Percentiles rank a stretch among this genome's conserved stretches.
phyloP scores from a whole-genome alignment of 2,113 vertebrate species.

The Sardina pilchardus region DNA sequence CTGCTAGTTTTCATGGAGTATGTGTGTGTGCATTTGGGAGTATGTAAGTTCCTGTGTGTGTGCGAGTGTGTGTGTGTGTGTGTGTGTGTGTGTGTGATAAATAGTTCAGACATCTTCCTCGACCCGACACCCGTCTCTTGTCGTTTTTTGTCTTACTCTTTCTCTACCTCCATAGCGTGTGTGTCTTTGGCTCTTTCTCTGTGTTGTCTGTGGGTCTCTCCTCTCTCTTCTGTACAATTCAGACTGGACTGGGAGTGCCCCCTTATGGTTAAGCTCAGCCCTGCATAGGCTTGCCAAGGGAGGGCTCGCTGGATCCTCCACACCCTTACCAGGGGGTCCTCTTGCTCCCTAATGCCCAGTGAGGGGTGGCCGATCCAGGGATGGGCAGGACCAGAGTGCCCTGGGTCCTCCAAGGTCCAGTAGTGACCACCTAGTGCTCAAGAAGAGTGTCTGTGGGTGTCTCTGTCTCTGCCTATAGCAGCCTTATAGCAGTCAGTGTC shows the following conservation, averaged over 20 bases:
- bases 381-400: background rate
- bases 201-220: background rate
- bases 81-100: background rate
- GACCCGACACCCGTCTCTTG: conserved; percentile 62
- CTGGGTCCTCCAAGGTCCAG: background rate
- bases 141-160: conserved; percentile 42
- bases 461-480: background rate
- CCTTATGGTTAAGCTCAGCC: conserved; percentile 72
- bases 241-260: conserved; percentile 71
- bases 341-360: background rate
- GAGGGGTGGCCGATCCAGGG: background rate
- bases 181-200: conserved; percentile 37
- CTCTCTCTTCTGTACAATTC: conserved; percentile 44
- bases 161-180: background rate
- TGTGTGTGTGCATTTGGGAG: background rate
- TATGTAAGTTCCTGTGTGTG: too few relatives aligned
- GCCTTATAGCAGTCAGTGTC: background rate
- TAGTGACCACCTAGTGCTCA: background rate
- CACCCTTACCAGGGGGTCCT: background rate
- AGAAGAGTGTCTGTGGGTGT: background rate
- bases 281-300: conserved; percentile 40
- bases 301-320: background rate
- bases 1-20: background rate
- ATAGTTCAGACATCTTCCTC: conserved; percentile 61
- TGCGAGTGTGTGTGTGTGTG: too few relatives aligned